Conservation (phyloP, 2,113 vertebrate genomes). For the Pogonocichla stellata region DNA sequence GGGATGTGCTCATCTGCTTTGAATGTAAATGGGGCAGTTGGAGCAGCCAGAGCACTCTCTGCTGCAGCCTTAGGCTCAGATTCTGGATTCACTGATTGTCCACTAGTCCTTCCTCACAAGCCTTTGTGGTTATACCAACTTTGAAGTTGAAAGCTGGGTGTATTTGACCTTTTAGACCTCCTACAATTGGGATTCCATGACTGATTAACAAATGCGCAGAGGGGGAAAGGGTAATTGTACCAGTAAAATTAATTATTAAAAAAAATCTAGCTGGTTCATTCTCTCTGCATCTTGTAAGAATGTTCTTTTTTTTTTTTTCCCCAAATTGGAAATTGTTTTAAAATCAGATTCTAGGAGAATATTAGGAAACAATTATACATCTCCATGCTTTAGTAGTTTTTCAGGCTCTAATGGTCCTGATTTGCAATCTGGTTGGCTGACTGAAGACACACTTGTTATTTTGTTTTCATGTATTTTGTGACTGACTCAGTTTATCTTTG, state of each 20-base stretch:
- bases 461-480: neutral
- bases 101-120: neutral
- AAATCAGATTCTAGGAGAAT: neutral
- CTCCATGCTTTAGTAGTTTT: neutral
- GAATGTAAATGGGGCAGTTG: neutral
- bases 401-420: neutral
- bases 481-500: neutral
- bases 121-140: neutral
- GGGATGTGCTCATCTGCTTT: neutral
- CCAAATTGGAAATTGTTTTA: neutral
- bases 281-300: neutral
- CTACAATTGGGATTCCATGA: neutral
- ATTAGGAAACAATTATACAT: neutral
- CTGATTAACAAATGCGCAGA: neutral
- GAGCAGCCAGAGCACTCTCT: neutral
- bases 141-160: conserved; percentile 18
- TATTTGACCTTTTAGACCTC: conserved; percentile 30
- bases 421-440: neutral
- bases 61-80: neutral
- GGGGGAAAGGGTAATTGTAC: neutral
- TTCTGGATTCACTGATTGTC: neutral
- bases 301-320: neutral
- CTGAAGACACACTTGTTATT: neutral
- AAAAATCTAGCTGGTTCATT: neutral
- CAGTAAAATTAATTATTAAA: neutral